These are phyloP conservation scores for Podocnemis expansa DNA, from an alignment of 2,113 vertebrate genomes.

Conservation along the genomic window DNA sequence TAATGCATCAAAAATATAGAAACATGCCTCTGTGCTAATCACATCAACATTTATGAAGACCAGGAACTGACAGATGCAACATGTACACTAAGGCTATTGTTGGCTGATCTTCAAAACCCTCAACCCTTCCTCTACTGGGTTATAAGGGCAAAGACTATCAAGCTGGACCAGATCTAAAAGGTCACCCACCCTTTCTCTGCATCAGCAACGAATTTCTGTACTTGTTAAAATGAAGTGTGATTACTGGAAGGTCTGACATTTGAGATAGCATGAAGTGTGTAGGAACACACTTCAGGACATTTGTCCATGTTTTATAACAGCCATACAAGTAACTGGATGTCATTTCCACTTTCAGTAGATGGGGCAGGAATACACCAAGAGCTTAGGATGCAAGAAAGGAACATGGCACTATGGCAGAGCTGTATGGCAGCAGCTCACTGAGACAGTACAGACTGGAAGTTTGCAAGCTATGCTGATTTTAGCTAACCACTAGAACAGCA, in stretches of 20 bases:
- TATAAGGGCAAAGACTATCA: background rate
- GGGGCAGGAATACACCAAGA: background rate
- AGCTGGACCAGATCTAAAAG: background rate
- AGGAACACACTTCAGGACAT: background rate
- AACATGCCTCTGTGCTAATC: background rate
- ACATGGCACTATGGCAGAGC: background rate
- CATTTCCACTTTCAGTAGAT: rapidly evolving
- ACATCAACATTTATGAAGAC: background rate
- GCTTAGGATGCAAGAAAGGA: rapidly evolving
- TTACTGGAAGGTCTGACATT: too few species aligned
- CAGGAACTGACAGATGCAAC: rapidly evolving
- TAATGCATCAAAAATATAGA: background rate
- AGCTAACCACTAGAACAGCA: rapidly evolving
- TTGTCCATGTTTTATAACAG: background rate
- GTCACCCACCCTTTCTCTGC: background rate
- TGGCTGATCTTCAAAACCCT: background rate
- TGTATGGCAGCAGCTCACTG: background rate
- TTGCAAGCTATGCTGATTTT: background rate
- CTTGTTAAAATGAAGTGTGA: background rate
- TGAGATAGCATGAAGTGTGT: background rate
- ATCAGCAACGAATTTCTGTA: background rate
- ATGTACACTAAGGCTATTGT: background rate
- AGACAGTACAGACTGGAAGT: background rate
- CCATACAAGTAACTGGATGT: rapidly evolving
- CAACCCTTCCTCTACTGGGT: rapidly evolving